Base-by-base conservation (phyloP, 2,888 invertebrate genomes). In the Ophioninae sp. region DNA sequence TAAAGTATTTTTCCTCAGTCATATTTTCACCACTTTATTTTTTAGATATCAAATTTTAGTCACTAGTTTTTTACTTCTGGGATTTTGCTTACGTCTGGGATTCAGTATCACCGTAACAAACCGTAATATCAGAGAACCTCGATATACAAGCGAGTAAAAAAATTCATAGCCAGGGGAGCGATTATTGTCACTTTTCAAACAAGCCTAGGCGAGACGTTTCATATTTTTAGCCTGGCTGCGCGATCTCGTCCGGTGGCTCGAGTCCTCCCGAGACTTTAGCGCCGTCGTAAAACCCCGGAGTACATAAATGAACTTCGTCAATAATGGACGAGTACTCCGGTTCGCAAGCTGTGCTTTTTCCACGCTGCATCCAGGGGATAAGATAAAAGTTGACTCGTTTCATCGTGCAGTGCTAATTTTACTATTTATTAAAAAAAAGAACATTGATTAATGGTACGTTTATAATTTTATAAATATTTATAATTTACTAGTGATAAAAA, bases 241-340 rank as follows among this genome's bases (percentile, higher is more conserved):
- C 21, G 68, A 20, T 61, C 76, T 50, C 67, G 75, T 79, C 65
- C 76, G 67, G 68, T 50, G 76, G 57, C 62, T 64, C 67, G 76
- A 85, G 85, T 83, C 81, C 84, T 86, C 81, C 79, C 39, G 79
- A 62, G 85, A 87, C 87, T 91, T 92, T 92, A 92, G 89, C 91
- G 82, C 87, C 88, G 84, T 90, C 91, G 86, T 92, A 92, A 92
- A 92, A 88, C 82, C 30, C 30, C 88, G 86, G 89, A 91, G 90
- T 91, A 90, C 88, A 91, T 92, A 92, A 92, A 91, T 89, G 90
- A 91, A 89, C 89, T 89, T 87, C 91, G 91, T 92, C 91, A 91
- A 92, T 92, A 91, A 91, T 88, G 83, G 81, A 81, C 82, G 85
- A 81, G 87, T 79, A 41, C 75, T 61, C 74, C 44, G 61, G 44